Base-by-base conservation (phyloP, 2,888 invertebrate species). In the Apamea anceps region DNA sequence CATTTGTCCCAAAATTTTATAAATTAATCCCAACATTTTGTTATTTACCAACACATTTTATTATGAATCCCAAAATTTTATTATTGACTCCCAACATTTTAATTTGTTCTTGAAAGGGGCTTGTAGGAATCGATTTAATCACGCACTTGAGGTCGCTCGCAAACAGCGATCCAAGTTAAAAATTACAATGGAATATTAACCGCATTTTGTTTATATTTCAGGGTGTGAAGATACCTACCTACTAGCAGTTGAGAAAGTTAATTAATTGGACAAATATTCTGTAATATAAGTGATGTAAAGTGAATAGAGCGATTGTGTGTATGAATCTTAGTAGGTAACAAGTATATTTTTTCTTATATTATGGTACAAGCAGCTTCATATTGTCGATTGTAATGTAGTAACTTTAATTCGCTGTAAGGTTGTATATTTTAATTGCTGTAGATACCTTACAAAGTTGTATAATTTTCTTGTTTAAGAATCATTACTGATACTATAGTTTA, bases 251-350 rank as follows among this genome's bases (percentile, higher is more conserved):
- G 62, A 77, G 67, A 80, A 80, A 72, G 18, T 79, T 45, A 79
- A 75, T 67, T 74, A 80, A 82, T 83, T 79, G 87, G 89, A 90
- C 86, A 86, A 88, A 84, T 79, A 87, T 82, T 82, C 76, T 87
- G 80, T 89, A 89, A 82, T 86, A 81, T 87, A 90, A 87, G 89
- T 87, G 87, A 87, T 54, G 86, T 88, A 82, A 89, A 81, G 85
- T 89, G 89, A 81, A 84, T 83, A 81, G 82, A 85, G 70, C 45
- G 79, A 85, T 72, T 81, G 88, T 85, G 89, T 86, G 88, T 87
- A 89, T 88, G 86, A 86, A 81, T 85, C 70, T 74, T 74, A 71
- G 48, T 89, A 87, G 77, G 79, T 81, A 77, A 80, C 60, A 66
- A 83, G 42, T 72, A 68, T 85, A 63, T 84, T 78, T 68, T 81